Percentiles rank a stretch among this genome's conserved stretches.
Conservation (phyloP, 1,140 invertebrate genomes). For the Macrobrachium nipponense region DNA sequence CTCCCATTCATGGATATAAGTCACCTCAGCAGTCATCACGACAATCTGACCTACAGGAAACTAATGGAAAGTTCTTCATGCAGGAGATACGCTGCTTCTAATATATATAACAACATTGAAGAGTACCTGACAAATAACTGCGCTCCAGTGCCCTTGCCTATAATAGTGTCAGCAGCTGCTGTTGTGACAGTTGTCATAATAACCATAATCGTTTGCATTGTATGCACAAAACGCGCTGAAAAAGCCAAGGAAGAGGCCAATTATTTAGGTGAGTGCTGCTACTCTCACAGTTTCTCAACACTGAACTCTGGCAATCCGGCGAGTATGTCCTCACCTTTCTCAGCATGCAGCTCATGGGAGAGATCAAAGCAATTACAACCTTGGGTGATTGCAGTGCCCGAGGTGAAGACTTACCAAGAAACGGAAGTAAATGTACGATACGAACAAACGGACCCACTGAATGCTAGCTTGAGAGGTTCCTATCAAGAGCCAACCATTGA, state of each 20-base stretch:
- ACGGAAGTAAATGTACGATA: constrained; percentile 28
- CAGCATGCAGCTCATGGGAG: constrained; percentile 13
- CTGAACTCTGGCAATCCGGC: constrained; percentile 23
- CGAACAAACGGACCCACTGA: constrained; percentile 49
- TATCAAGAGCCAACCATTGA: constrained; percentile 11
- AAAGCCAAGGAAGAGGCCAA: constrained; percentile 41
- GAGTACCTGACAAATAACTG: constrained; percentile 14
- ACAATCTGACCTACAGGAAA: background rate
- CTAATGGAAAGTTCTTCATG: constrained; percentile 27
- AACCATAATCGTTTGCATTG: constrained; percentile 31
- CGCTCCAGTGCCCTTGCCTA: constrained; percentile 7
- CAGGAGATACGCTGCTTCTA: background rate
- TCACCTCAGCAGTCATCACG: background rate
- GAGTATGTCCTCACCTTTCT: background rate
- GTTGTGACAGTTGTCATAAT: constrained; percentile 26
- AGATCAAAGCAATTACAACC: constrained; percentile 1
- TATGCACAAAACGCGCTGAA: constrained; percentile 25
- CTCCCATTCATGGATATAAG: constrained; percentile 13
- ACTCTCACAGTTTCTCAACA: constrained; percentile 44
- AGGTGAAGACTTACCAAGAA: constrained; percentile 52
- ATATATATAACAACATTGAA: background rate
- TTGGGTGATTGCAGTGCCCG: constrained; percentile 47
- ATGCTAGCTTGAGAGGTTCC: constrained; percentile 20
- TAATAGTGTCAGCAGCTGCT: constrained; percentile 9
- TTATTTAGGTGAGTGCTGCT: constrained; percentile 42